phyloP scores from a whole-genome alignment of 1,140 invertebrate genomes.

The Galleria mellonella region DNA sequence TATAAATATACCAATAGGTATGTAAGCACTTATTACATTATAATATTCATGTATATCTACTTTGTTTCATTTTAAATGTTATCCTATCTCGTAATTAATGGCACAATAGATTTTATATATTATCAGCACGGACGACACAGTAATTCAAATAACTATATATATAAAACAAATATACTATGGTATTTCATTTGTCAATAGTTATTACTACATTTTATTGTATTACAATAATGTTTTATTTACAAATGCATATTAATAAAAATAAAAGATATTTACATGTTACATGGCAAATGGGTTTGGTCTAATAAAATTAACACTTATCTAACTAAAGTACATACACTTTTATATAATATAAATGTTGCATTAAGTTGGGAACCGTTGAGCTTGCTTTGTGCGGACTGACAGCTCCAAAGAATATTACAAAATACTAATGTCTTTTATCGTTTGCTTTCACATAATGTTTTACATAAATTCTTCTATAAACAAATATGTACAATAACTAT shows the following conservation, averaged over 20 bases:
- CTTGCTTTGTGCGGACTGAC: slow-evolving; percentile 35
- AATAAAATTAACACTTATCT: slow-evolving; percentile 36
- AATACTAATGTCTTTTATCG: slow-evolving; percentile 28
- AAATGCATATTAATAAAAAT: slow-evolving; percentile 12
- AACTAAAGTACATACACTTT: slow-evolving; percentile 2
- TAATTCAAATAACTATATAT: slow-evolving; percentile 1
- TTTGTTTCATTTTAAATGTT: background rate
- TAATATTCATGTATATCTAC: no score
- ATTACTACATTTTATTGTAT: slow-evolving; percentile 11
- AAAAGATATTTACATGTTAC: slow-evolving; percentile 52
- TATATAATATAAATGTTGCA: slow-evolving; percentile 25
- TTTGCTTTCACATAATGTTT: slow-evolving; percentile 23
- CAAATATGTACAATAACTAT: slow-evolving; percentile 1
- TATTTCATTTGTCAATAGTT: slow-evolving; percentile 7
- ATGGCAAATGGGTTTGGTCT: slow-evolving; percentile 62
- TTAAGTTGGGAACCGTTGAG: slow-evolving; percentile 33
- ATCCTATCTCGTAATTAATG: slow-evolving; percentile 12
- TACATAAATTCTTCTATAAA: slow-evolving; percentile 11
- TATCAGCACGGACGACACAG: slow-evolving; percentile 7
- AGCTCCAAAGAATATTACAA: slow-evolving; percentile 16
- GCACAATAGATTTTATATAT: slow-evolving; percentile 19
- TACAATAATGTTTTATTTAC: slow-evolving; percentile 15
- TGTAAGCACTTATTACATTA: no score
- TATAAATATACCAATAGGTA: background rate
- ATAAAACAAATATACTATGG: slow-evolving; percentile 1